Evolutionary conservation across 2,888 invertebrate genomes (phyloP).

Genomic region (Leucophenga montana): DNA sequence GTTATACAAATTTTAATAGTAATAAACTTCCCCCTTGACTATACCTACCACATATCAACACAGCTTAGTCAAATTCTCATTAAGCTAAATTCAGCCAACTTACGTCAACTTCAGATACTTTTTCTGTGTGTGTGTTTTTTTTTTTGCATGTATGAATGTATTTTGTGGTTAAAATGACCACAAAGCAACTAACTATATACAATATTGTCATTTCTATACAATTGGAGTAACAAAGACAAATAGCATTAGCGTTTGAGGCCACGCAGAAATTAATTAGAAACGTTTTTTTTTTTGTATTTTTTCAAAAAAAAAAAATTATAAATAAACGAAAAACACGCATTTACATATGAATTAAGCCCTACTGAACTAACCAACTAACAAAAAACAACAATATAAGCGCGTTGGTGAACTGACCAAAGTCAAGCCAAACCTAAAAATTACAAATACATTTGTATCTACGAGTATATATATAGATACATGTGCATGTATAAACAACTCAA

Average conservation of each 20-base stretch:
- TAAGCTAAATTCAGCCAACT: conserved; percentile 8
- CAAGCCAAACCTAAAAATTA: conserved; percentile 11
- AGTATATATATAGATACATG: not conserved
- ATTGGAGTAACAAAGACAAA: not conserved
- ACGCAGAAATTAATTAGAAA: conserved; percentile 26
- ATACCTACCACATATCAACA: not conserved
- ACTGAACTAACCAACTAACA: conserved; percentile 8
- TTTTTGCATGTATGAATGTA: not conserved
- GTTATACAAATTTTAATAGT: not conserved
- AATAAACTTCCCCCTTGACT: not conserved
- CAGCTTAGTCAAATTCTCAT: not conserved
- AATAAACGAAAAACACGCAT: conserved; percentile 12
- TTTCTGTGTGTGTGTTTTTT: not conserved
- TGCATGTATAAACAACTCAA: conserved; percentile 9
- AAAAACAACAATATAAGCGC: not conserved
- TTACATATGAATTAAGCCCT: conserved; percentile 21
- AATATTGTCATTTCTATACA: conserved; percentile 10
- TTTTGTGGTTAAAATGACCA: conserved; percentile 17
- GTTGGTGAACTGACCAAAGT: not conserved
- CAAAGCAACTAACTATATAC: conserved; percentile 1
- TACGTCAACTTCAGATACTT: conserved; percentile 6
- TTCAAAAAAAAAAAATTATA: not conserved
- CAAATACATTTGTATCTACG: not conserved
- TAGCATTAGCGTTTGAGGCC: not conserved
- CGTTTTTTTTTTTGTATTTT: not conserved